Evolutionary conservation across 2,888 invertebrate genomes (phyloP).

Genomic region (Boloria selene): DNA sequence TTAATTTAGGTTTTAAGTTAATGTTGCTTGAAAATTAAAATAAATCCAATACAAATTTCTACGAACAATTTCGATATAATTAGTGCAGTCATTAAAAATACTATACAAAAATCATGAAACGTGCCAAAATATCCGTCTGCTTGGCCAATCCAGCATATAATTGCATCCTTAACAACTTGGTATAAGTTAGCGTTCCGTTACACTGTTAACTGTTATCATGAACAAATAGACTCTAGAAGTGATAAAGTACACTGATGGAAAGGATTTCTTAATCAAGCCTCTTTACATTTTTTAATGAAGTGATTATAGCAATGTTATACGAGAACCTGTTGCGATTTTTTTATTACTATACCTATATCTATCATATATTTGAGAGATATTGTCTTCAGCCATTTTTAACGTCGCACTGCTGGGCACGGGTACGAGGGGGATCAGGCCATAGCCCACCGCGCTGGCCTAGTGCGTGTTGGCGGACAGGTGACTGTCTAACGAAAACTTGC

Average conservation of each 20-base stretch:
- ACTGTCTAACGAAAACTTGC: no score
- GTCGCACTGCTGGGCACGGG: no score
- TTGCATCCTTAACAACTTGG: slow-evolving; percentile 40
- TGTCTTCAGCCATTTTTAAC: no score
- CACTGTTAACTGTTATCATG: slow-evolving; percentile 41
- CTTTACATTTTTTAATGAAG: neutral
- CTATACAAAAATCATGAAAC: slow-evolving; percentile 1
- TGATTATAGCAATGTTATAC: neutral
- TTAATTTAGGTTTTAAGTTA: no score
- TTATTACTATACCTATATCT: no score
- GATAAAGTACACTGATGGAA: slow-evolving; percentile 6
- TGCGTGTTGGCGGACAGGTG: no score
- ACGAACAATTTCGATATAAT: neutral
- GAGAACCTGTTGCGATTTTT: neutral
- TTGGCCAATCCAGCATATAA: slow-evolving; percentile 39
- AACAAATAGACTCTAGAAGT: slow-evolving; percentile 29
- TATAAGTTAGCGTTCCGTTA: slow-evolving; percentile 43
- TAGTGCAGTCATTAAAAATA: neutral
- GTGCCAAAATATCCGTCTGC: slow-evolving; percentile 16
- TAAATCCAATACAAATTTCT: no score
- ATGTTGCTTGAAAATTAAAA: no score
- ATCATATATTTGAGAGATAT: no score
- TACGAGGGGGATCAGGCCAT: no score
- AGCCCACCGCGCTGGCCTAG: no score
- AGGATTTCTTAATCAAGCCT: neutral